Percentiles rank a stretch among this genome's conserved stretches.
phyloP scores from a whole-genome alignment of 2,888 invertebrate species.

The Ctena decussata region DNA sequence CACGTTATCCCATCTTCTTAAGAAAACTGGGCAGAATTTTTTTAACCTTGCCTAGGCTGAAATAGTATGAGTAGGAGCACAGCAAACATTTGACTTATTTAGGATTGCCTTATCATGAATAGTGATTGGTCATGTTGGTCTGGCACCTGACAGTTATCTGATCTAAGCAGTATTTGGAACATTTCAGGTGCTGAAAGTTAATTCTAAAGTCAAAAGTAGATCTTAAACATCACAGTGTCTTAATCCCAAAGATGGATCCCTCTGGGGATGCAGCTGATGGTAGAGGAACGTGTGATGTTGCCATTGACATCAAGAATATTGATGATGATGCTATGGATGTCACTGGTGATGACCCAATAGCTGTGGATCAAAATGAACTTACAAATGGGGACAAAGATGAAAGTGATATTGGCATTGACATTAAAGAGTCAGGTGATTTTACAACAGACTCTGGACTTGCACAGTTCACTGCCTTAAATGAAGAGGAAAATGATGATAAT shows the following conservation, averaged over 20 bases:
- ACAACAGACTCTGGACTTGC: not conserved
- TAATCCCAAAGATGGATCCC: not conserved
- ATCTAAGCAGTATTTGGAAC: no score
- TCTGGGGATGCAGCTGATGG: not conserved
- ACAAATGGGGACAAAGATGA: not conserved
- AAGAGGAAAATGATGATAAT: not conserved
- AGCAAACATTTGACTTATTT: no score
- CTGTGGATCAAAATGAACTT: not conserved
- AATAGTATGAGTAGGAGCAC: no score
- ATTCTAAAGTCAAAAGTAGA: no score
- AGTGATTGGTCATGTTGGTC: no score
- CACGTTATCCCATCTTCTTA: no score
- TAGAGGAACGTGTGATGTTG: not conserved
- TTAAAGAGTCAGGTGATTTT: not conserved
- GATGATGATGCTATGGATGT: not conserved
- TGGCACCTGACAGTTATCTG: no score
- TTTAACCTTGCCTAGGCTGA: no score
- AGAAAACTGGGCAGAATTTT: no score
- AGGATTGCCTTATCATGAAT: no score
- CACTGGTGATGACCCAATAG: not conserved
- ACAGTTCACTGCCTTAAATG: not conserved
- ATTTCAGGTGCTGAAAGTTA: no score
- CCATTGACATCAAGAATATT: not conserved
- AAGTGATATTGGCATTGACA: not conserved
- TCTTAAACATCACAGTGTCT: not conserved